Conservation (phyloP, 1,140 invertebrate genomes). For the Temnothorax curvispinosus region DNA sequence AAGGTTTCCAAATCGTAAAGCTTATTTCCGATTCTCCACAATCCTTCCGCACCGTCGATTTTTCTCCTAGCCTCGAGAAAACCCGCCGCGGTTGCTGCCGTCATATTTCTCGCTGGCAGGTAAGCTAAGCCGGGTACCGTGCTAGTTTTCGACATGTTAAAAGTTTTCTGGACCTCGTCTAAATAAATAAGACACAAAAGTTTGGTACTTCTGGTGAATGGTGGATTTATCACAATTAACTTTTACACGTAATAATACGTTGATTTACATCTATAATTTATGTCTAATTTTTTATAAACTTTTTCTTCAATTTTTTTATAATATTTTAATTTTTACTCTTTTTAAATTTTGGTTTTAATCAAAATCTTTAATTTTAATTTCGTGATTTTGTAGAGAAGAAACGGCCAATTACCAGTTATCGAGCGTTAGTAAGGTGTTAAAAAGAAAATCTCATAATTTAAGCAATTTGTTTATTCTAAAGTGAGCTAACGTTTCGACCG, state of each 20-base stretch:
- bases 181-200: not conserved
- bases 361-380: too few species aligned
- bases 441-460: too few species aligned
- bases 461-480: too few species aligned
- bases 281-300: not conserved
- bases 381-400: too few species aligned
- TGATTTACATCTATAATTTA: too few species aligned
- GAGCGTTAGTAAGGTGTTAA: too few species aligned
- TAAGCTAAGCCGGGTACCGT: slow-evolving; percentile 77
- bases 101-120: slow-evolving; percentile 54
- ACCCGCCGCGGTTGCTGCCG: slow-evolving; percentile 65
- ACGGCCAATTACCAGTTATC: too few species aligned
- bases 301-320: not conserved
- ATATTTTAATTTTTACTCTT: not conserved
- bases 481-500: too few species aligned
- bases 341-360: not conserved
- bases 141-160: slow-evolving; percentile 65
- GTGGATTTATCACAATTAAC: not conserved
- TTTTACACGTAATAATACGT: not conserved
- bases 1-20: slow-evolving; percentile 92
- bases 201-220: slow-evolving; percentile 46
- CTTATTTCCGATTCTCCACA: slow-evolving; percentile 92
- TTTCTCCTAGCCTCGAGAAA: slow-evolving; percentile 88
- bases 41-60: slow-evolving; percentile 90
- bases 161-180: slow-evolving; percentile 3